Evolutionary conservation across 2,797 vertebrate genomes (phyloP).

Genomic region (Macrochelys suwanniensis): DNA sequence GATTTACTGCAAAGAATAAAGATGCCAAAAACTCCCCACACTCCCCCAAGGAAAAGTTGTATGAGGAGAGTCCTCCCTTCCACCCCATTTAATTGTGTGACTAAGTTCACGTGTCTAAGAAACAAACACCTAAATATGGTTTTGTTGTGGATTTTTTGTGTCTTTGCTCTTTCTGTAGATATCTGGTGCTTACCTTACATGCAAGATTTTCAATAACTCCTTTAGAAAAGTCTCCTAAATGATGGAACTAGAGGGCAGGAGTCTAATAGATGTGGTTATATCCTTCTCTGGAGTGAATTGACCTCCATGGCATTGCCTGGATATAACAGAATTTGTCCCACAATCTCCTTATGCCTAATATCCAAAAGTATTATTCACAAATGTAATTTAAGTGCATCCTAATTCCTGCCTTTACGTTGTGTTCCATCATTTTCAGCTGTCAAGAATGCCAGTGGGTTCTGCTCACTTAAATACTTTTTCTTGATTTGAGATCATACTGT

Average conservation of each 20-base stretch:
- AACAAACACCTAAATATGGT: too few relatives aligned
- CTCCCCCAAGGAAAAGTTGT: rapidly evolving
- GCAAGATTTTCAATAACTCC: not conserved
- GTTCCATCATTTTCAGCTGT: not conserved
- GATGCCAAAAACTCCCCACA: too few relatives aligned
- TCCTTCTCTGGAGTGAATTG: not conserved
- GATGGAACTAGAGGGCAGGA: not conserved
- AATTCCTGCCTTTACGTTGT: not conserved
- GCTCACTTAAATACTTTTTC: not conserved
- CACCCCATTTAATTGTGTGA: not conserved
- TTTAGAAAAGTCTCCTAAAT: not conserved
- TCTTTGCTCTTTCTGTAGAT: not conserved
- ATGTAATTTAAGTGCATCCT: not conserved
- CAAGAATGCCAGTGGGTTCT: not conserved
- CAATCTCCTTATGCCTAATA: not conserved
- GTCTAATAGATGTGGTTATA: not conserved
- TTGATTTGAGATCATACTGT: not conserved
- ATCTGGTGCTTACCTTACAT: not conserved
- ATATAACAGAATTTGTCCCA: not conserved
- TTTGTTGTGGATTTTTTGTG: not conserved
- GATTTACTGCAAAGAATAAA: not conserved
- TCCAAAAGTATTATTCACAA: not conserved
- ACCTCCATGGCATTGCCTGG: not conserved
- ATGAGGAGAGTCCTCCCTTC: not conserved
- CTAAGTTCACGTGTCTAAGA: not conserved